These are phyloP conservation scores for Ursus arctos DNA, from an alignment of 2,113 vertebrate genomes.

Conservation along the genomic window DNA sequence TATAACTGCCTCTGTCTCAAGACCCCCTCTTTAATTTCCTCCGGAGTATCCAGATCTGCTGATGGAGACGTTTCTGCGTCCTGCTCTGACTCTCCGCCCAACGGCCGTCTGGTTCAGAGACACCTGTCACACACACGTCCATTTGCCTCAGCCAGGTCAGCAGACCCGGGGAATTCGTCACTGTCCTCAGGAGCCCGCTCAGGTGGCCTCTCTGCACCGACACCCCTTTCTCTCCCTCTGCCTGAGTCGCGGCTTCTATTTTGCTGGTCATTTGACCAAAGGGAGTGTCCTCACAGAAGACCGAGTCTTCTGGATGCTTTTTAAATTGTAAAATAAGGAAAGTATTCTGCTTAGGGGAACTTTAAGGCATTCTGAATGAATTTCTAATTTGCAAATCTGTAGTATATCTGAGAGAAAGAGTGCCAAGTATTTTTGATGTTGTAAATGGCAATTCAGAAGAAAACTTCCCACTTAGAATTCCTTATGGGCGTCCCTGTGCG, in stretches of 20 bases:
- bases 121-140: not conserved
- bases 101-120: conserved; percentile 12
- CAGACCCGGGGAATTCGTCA: conserved; percentile 61
- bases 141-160: conserved; percentile 35
- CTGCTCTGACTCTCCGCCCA: conserved; percentile 38
- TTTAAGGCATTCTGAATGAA: not conserved
- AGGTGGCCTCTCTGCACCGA: not conserved
- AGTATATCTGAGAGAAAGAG: not conserved
- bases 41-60: not conserved
- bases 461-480: not conserved
- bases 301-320: not conserved
- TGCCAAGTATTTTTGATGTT: not conserved
- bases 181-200: not conserved
- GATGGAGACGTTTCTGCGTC: conserved; percentile 21
- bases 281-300: not conserved
- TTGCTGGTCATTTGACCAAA: not conserved
- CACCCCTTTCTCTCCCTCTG: not conserved
- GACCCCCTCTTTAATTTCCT: not conserved
- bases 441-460: not conserved
- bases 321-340: not conserved
- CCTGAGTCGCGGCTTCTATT: not conserved
- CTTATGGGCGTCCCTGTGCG: not conserved
- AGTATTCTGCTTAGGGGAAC: too few species aligned
- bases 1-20: not conserved
- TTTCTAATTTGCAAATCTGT: not conserved